Base-by-base conservation (phyloP, 2,797 vertebrate species). In the Echiichthys vipera region DNA sequence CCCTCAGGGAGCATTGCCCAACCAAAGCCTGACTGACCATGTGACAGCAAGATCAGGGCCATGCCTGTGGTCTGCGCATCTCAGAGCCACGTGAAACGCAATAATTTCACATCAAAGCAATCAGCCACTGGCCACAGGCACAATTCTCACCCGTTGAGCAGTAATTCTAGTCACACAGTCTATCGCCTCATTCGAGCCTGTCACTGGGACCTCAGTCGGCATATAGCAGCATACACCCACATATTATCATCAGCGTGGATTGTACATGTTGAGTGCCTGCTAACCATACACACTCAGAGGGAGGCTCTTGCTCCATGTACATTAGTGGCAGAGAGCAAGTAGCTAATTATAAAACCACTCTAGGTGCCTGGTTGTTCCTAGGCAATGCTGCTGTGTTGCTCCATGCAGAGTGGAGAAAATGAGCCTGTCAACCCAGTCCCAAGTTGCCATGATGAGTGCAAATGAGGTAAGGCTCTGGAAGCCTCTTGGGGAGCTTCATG, bases 311-410 rank as follows among this genome's bases (percentile, higher is more conserved):
- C 74, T 86, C 67, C 71, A 77, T 72, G 68, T 84, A 71, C 87
- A 86, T 89, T 76, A 84, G 78, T 81, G 77, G 79, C 77, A 87
- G 74, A 74, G 89, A 88, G 87, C 80, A 85, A 86, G 88, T 55
- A 89, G 90, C 94, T 94, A 95, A 95, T 95, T 95, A 92, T 92
- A 92, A 93, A 93, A 84, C 81, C 86, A 83, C 89, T 93, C 86
- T 64, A 76, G 81, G 90, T 89, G 79, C 83, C 85, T 77, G 79
- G 78, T 85, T 87, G 84, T 87, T 86, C 73, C 64, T 73, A 62
- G 63, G 81, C 84, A 78, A 86, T 57, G 76, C 84, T 87, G 87
- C 89, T 69, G 82, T 34, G 75, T 84, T 71, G 86, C 80, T 91
- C 76, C 87, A 91, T 91, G 89, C 84, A 88, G 89, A 93, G 89